A percentile compares a stretch with the other conserved stretches of the same genome.
Conservation (phyloP, 2,113 vertebrate species). For the Stigmatopora argus region DNA sequence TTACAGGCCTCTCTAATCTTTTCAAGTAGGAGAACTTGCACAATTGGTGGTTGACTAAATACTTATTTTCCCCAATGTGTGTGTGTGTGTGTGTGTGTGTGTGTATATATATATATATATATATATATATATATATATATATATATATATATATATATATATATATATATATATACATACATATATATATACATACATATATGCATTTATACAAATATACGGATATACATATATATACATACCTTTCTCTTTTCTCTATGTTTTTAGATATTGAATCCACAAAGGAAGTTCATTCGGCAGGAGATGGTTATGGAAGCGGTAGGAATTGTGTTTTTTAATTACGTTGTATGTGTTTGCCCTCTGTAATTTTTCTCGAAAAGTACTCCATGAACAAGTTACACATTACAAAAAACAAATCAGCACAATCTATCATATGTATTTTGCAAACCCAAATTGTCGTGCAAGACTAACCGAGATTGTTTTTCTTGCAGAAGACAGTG, state of each 20-base stretch:
- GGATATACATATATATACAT: background rate
- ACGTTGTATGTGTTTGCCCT: background rate
- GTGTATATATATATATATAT: too few species aligned
- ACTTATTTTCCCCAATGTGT: too few species aligned
- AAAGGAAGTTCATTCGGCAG: constrained; percentile 91
- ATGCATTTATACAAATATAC: too few species aligned
- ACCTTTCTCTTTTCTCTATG: background rate
- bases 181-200: too few species aligned
- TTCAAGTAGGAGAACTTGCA: too few species aligned
- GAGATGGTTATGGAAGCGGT: constrained; percentile 98
- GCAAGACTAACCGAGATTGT: constrained; percentile 1
- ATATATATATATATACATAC: too few species aligned
- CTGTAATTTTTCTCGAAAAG: background rate
- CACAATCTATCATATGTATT: background rate
- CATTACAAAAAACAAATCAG: background rate
- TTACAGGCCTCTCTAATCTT: too few species aligned
- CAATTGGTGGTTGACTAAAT: too few species aligned
- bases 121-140: too few species aligned
- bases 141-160: too few species aligned
- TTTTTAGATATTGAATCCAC: constrained; percentile 86
- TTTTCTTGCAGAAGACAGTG: constrained; percentile 78
- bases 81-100: too few species aligned
- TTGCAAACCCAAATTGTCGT: background rate
- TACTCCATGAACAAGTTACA: background rate
- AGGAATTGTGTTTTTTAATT: constrained; percentile 35